A percentile compares a stretch with the other conserved stretches of the same genome.
These are phyloP conservation scores for Osmoderma eremita DNA, from an alignment of 2,888 invertebrate genomes.

Conservation along the genomic window DNA sequence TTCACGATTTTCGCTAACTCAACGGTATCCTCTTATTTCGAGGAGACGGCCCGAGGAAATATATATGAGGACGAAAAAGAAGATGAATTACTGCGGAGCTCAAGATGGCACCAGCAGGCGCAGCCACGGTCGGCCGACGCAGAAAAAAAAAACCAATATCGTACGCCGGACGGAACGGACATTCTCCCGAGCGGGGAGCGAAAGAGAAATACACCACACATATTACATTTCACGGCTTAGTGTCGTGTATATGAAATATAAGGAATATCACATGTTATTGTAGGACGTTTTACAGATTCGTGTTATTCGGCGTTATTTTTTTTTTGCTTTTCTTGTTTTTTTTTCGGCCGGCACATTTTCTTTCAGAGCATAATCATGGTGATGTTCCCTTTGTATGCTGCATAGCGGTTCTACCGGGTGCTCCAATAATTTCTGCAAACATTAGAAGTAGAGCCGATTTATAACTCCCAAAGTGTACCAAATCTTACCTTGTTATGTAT, in stretches of 20 bases:
- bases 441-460: too few species aligned
- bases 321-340: background rate
- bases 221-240: slow-evolving; percentile 62
- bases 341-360: background rate
- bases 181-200: slow-evolving; percentile 50
- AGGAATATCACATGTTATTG: slow-evolving; percentile 49
- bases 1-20: slow-evolving; percentile 42
- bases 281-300: slow-evolving; percentile 35
- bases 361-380: background rate
- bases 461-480: too few species aligned
- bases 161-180: slow-evolving; percentile 53
- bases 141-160: slow-evolving; percentile 60
- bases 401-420: too few species aligned
- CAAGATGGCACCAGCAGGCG: slow-evolving; percentile 60
- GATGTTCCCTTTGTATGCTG: too few species aligned
- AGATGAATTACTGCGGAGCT: slow-evolving; percentile 60
- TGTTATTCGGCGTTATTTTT: slow-evolving; percentile 19
- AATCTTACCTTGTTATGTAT: too few species aligned
- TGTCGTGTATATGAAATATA: slow-evolving; percentile 53
- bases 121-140: slow-evolving; percentile 51
- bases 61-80: slow-evolving; percentile 57
- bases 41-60: slow-evolving; percentile 56
- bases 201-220: slow-evolving; percentile 59
- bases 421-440: too few species aligned
- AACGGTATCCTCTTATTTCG: slow-evolving; percentile 47